Conservation (phyloP, 2,797 vertebrate genomes). For the Babyrousa celebensis region DNA sequence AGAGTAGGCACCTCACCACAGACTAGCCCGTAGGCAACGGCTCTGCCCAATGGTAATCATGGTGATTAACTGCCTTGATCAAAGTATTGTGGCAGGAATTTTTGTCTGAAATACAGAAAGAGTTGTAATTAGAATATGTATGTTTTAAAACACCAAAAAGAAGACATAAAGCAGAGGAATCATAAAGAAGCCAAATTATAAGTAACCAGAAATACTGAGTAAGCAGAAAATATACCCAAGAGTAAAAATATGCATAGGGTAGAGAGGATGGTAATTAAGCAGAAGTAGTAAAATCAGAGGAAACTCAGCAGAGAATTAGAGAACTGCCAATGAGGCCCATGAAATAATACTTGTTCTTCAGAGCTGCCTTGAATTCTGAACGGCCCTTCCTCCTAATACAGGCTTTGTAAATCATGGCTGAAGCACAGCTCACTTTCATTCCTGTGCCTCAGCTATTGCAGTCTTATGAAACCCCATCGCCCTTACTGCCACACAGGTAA, state of each 20-base stretch:
- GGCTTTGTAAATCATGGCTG: neutral
- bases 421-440: neutral
- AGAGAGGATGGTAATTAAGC: neutral
- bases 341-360: neutral
- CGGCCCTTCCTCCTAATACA: neutral
- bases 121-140: neutral
- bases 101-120: conserved; percentile 40
- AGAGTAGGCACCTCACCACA: neutral
- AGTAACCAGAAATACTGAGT: conserved; percentile 19
- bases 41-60: neutral
- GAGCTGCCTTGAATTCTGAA: neutral
- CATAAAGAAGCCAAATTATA: conserved; percentile 14
- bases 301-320: neutral
- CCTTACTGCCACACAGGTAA: neutral
- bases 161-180: neutral
- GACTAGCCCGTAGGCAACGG: neutral
- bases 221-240: neutral
- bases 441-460: neutral
- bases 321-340: neutral
- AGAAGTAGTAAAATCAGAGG: neutral
- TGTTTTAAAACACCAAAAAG: conserved; percentile 32
- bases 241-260: neutral
- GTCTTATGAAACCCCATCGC: neutral
- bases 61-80: neutral
- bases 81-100: neutral